These are phyloP conservation scores for Daktulosphaira vitifoliae DNA, from an alignment of 1,140 invertebrate species.

Conservation along the genomic window DNA sequence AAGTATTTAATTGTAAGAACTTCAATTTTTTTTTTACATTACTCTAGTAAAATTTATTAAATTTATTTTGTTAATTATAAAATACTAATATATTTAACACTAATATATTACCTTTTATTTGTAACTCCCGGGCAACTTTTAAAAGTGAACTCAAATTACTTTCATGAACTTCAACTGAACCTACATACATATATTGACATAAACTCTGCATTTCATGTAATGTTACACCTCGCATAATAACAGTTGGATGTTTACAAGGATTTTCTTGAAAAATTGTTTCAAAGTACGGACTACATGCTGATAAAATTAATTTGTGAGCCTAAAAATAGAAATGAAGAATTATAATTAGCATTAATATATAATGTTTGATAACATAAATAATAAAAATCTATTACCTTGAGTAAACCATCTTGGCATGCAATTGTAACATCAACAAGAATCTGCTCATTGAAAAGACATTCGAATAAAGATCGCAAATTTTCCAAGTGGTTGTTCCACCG, in stretches of 20 bases:
- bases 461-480: conserved; percentile 50
- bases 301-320: conserved; percentile 48
- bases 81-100: no score
- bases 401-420: conserved; percentile 49
- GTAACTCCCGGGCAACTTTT: conserved; percentile 46
- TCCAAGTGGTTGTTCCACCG: conserved; percentile 55
- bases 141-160: conserved; percentile 46
- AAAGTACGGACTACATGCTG: conserved; percentile 49
- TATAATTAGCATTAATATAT: no score
- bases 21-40: no score
- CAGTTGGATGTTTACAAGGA: conserved; percentile 49
- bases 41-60: no score
- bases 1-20: no score
- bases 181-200: conserved; percentile 49
- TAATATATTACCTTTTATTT: conserved; percentile 43
- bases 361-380: no score
- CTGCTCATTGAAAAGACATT: conserved; percentile 48
- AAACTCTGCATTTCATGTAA: conserved; percentile 47
- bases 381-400: conserved; percentile 39
- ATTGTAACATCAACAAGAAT: conserved; percentile 55
- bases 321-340: neutral
- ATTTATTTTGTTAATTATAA: no score
- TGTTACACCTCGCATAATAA: conserved; percentile 48
- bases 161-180: conserved; percentile 48
- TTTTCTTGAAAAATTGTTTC: conserved; percentile 44